A percentile compares a stretch with the other conserved stretches of the same genome.
These are phyloP conservation scores for Macrobrachium rosenbergii DNA, from an alignment of 1,140 invertebrate species.

Conservation along the genomic window DNA sequence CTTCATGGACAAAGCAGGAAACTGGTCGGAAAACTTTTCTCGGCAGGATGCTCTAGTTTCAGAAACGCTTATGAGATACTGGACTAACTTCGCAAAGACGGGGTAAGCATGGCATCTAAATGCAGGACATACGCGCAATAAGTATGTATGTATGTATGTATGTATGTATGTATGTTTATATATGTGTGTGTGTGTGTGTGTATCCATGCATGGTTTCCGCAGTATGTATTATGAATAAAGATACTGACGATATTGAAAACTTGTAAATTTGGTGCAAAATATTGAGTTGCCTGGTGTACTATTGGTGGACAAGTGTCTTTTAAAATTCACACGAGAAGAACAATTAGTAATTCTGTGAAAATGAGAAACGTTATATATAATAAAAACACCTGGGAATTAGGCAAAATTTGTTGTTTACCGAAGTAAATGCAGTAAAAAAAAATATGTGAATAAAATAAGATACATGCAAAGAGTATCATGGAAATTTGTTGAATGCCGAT, in stretches of 20 bases:
- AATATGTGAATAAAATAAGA: too few species aligned
- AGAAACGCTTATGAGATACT: constrained; percentile 71
- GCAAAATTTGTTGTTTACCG: too few species aligned
- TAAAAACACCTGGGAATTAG: too few species aligned
- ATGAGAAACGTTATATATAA: too few species aligned
- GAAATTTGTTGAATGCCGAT: too few species aligned
- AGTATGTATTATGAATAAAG: neutral
- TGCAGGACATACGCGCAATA: neutral
- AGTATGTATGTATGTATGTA: neutral
- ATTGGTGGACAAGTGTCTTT: neutral
- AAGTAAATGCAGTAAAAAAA: too few species aligned
- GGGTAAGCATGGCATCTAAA: constrained; percentile 69
- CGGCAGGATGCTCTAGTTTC: constrained; percentile 70
- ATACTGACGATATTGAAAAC: neutral
- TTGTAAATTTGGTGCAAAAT: neutral
- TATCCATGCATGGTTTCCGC: neutral
- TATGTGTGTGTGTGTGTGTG: constrained; percentile 8
- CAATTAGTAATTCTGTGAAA: too few species aligned
- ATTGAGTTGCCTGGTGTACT: neutral
- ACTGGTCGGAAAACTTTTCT: constrained; percentile 70
- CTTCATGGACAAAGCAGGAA: constrained; percentile 72
- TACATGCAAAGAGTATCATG: too few species aligned
- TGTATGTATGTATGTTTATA: neutral
- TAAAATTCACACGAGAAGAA: too few species aligned
- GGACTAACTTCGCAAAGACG: constrained; percentile 72